Conservation (phyloP, 2,113 vertebrate species). For the Takifugu bimaculatus region DNA sequence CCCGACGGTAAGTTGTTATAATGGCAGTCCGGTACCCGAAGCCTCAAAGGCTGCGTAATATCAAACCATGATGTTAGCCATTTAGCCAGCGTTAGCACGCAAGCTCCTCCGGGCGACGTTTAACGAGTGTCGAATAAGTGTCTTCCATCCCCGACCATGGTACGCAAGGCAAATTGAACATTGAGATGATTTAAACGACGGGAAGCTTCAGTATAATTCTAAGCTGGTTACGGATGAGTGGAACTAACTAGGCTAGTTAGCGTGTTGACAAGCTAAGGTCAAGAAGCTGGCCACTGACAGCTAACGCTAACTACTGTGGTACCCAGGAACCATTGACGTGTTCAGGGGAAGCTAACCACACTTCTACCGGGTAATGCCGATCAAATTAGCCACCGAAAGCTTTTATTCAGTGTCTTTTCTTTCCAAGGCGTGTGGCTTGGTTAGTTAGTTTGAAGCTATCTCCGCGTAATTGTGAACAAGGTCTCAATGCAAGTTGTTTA, state of each 20-base stretch:
- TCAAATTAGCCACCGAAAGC: background rate
- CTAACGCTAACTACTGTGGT: slow-evolving; percentile 39
- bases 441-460: slow-evolving; percentile 12
- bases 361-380: background rate
- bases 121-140: slow-evolving; percentile 16
- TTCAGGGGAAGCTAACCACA: background rate
- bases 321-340: slow-evolving; percentile 11
- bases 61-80: slow-evolving; percentile 39
- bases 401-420: background rate
- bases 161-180: background rate
- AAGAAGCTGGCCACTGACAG: slow-evolving; percentile 59
- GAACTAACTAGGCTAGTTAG: slow-evolving; percentile 30
- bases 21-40: slow-evolving; percentile 24
- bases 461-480: background rate
- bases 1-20: slow-evolving; percentile 38
- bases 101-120: slow-evolving; percentile 25
- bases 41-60: slow-evolving; percentile 47
- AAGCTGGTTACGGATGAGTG: background rate
- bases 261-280: slow-evolving; percentile 69
- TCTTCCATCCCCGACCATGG: slow-evolving; percentile 3
- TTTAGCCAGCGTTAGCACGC: slow-evolving; percentile 45
- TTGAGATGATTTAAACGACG: background rate
- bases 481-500: background rate
- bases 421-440: background rate
- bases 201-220: background rate